These are phyloP conservation scores for Stenodema calcarata DNA, from an alignment of 2,888 invertebrate genomes.

Conservation along the genomic window DNA sequence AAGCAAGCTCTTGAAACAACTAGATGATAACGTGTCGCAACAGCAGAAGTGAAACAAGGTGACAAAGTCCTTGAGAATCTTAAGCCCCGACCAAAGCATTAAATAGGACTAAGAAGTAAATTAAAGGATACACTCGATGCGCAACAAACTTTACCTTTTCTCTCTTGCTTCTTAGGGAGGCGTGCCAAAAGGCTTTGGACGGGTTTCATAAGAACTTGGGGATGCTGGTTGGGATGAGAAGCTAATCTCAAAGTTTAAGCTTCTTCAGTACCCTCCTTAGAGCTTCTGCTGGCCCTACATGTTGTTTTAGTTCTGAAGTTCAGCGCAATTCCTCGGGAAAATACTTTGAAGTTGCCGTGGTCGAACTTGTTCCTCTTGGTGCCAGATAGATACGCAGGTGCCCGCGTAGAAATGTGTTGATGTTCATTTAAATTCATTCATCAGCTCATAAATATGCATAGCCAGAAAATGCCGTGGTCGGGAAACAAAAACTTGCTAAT, in stretches of 20 bases:
- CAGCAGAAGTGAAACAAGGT: not conserved
- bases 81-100: constrained; percentile 2
- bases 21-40: not conserved
- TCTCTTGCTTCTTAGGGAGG: not conserved
- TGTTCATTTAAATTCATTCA: not conserved
- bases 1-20: not conserved
- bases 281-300: not conserved
- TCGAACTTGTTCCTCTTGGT: not conserved
- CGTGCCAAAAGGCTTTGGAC: constrained; percentile 7
- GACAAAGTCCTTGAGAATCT: not conserved
- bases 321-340: not conserved
- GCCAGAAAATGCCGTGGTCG: not conserved
- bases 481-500: not conserved
- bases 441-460: not conserved
- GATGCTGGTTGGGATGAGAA: constrained; percentile 1
- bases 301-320: constrained; percentile 23
- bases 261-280: not conserved
- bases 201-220: constrained; percentile 29
- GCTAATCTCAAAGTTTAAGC: constrained; percentile 34
- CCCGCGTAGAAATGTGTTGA: not conserved
- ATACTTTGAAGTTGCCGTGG: not conserved
- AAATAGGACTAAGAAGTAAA: constrained; percentile 19
- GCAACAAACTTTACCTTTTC: constrained; percentile 28
- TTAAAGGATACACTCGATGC: constrained; percentile 25
- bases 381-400: not conserved